These are phyloP conservation scores for Acridotheres tristis DNA, from an alignment of 2,797 vertebrate species.

Conservation along the genomic window DNA sequence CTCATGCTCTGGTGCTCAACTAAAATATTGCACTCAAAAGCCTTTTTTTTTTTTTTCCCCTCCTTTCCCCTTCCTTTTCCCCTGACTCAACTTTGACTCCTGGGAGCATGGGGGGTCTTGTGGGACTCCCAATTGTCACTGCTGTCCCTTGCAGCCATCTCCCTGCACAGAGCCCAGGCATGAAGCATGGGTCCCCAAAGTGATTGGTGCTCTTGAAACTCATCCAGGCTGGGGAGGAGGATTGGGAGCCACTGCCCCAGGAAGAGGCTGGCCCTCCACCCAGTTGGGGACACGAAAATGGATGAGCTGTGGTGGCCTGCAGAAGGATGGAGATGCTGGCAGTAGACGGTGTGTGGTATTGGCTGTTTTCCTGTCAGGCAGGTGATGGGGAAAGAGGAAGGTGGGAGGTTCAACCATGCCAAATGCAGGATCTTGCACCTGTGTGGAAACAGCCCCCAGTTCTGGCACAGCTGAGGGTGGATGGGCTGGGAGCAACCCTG, in stretches of 20 bases:
- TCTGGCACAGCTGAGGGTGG: neutral
- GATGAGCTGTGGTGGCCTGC: neutral
- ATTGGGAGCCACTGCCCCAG: neutral
- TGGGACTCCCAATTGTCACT: neutral
- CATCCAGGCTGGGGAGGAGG: neutral
- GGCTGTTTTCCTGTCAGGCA: neutral
- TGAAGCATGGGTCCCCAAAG: neutral
- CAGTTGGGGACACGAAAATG: rapidly evolving
- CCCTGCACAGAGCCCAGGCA: neutral
- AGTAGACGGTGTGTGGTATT: neutral
- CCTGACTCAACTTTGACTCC: conserved; percentile 26
- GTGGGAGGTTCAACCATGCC: neutral
- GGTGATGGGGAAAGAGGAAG: neutral
- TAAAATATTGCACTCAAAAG: conserved; percentile 79
- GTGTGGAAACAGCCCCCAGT: neutral
- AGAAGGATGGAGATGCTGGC: neutral
- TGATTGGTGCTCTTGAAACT: neutral
- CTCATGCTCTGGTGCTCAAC: conserved; percentile 81
- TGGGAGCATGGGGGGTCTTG: neutral
- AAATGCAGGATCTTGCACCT: neutral
- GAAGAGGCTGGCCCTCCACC: neutral
- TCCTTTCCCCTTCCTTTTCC: neutral
- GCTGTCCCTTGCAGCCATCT: neutral
- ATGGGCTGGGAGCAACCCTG: neutral
- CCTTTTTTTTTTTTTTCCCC: neutral